phyloP scores from a whole-genome alignment of 1,140 invertebrate genomes.

The Lepidurus arcticus region DNA sequence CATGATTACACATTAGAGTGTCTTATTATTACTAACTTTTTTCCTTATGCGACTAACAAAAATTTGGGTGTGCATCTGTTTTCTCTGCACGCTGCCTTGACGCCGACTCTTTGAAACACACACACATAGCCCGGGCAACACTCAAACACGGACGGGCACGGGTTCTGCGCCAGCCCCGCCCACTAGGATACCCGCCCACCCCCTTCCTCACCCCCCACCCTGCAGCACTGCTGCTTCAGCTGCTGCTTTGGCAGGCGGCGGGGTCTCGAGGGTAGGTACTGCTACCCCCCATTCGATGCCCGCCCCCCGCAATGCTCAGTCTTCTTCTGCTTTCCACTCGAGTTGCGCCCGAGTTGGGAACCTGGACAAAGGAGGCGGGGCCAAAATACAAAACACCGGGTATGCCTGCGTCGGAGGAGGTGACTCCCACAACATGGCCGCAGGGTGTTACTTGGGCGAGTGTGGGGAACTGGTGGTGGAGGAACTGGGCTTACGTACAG shows the following conservation, averaged over 20 bases:
- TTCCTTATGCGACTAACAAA: slow-evolving; percentile 8
- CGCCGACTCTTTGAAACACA: slow-evolving; percentile 34
- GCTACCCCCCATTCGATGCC: neutral
- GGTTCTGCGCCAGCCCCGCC: slow-evolving; percentile 42
- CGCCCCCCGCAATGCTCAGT: neutral
- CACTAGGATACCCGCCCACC: slow-evolving; percentile 46
- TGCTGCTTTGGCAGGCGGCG: neutral
- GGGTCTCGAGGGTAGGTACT: neutral
- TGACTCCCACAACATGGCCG: neutral
- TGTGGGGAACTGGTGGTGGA: slow-evolving; percentile 8
- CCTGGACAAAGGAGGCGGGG: neutral
- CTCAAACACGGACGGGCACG: slow-evolving; percentile 27
- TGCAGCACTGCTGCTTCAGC: neutral
- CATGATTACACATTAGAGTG: slow-evolving; percentile 2
- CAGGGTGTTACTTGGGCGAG: neutral
- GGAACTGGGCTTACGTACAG: slow-evolving; percentile 7
- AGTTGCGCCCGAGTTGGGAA: neutral
- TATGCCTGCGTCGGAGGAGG: slow-evolving; percentile 6
- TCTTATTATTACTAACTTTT: slow-evolving; percentile 2
- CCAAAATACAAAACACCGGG: neutral
- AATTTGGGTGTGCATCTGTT: slow-evolving; percentile 25
- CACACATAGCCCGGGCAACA: slow-evolving; percentile 35
- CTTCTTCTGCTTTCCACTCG: neutral
- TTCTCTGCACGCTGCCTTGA: slow-evolving; percentile 33
- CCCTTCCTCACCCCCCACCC: slow-evolving; percentile 58